Evolutionary conservation across 2,888 invertebrate species (phyloP).

Genomic region (Nebria brevicollis): DNA sequence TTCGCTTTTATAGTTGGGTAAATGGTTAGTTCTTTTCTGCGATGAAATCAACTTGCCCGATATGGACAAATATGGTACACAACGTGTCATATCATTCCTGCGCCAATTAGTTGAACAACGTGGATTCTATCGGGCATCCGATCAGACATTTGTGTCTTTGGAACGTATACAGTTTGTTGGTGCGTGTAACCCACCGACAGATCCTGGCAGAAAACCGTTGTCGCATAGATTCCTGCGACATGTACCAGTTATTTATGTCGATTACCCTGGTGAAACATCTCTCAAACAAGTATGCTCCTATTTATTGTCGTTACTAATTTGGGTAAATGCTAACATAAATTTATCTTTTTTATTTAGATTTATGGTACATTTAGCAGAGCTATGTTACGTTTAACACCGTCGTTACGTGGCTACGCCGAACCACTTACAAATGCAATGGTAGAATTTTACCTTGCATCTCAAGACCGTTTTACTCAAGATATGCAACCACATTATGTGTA

Average conservation of each 20-base stretch:
- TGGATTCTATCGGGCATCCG: constrained; percentile 88
- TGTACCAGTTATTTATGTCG: constrained; percentile 98
- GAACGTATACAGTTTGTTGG: constrained; percentile 99
- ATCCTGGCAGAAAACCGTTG: constrained; percentile 96
- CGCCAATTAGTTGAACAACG: constrained; percentile 97
- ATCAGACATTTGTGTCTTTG: constrained; percentile 96
- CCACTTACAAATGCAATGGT: constrained; percentile 99
- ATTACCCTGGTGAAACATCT: constrained; percentile 98
- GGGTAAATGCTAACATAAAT: background rate
- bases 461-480: constrained; percentile 98
- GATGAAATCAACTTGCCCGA: constrained; percentile 99
- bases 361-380: constrained; percentile 99
- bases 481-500: constrained; percentile 99
- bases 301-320: background rate
- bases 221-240: constrained; percentile 86
- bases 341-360: constrained; percentile 69
- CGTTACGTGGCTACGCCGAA: constrained; percentile 92
- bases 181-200: constrained; percentile 99
- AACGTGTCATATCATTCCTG: constrained; percentile 98
- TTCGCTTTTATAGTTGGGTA: constrained; percentile 75
- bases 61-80: constrained; percentile 97
- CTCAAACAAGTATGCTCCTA: constrained; percentile 78
- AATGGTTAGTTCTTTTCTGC: constrained; percentile 99
- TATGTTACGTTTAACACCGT: constrained; percentile 94
- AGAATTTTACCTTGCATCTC: constrained; percentile 95